These are phyloP conservation scores for Harmothoe impar DNA, from an alignment of 2,888 invertebrate species.

Conservation along the genomic window DNA sequence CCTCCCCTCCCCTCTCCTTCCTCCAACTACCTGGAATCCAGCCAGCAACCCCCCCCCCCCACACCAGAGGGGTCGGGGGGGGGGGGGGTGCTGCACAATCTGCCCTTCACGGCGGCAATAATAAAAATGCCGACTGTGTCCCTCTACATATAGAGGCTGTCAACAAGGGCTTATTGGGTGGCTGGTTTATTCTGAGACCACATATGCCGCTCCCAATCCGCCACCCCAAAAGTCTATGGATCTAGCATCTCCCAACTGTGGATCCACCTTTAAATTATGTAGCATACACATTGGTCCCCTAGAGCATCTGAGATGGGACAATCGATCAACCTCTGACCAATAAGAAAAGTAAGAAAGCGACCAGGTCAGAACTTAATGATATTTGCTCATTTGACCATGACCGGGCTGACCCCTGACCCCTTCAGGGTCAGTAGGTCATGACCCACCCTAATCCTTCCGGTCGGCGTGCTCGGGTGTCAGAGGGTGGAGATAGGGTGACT, in stretches of 20 bases:
- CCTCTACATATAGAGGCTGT: background rate
- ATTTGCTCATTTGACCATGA: background rate
- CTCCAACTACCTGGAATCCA: background rate
- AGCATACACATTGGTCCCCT: no score
- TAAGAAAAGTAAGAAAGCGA: no score
- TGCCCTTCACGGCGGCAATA: background rate
- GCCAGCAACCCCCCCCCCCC: background rate
- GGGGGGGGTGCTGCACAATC: no score
- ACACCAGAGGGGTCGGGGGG: no score
- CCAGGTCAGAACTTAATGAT: no score
- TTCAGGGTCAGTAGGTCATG: slow-evolving; percentile 9
- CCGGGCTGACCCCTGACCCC: slow-evolving; percentile 8
- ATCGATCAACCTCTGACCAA: no score
- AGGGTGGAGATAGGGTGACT: background rate
- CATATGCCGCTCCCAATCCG: background rate
- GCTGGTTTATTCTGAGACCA: background rate
- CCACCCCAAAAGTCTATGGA: no score
- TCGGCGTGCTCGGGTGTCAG: background rate
- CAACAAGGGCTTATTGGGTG: slow-evolving; percentile 18
- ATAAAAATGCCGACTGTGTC: background rate
- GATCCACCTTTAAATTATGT: no score
- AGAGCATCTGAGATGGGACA: no score
- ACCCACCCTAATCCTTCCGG: slow-evolving; percentile 5
- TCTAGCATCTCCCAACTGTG: no score
- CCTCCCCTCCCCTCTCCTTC: background rate